phyloP scores from a whole-genome alignment of 2,888 invertebrate genomes.

The Meghimatium bilineatum region DNA sequence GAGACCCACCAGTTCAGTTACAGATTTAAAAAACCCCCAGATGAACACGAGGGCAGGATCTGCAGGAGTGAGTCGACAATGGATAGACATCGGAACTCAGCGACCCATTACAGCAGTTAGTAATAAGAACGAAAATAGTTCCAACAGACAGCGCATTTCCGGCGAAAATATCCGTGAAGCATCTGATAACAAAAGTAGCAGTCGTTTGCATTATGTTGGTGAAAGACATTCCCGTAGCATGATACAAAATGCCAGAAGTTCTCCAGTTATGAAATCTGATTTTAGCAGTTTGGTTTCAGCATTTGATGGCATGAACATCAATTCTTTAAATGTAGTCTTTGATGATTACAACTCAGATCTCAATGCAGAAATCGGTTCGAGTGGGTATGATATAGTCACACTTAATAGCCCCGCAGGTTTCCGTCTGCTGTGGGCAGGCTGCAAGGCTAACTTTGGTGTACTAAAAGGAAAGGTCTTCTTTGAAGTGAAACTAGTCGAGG shows the following conservation, averaged over 20 bases:
- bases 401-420: constrained; percentile 88
- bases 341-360: constrained; percentile 30
- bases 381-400: constrained; percentile 85
- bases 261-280: not conserved
- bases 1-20: too few species aligned
- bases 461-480: constrained; percentile 84
- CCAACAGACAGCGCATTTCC: too few species aligned
- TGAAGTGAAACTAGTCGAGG: constrained; percentile 74
- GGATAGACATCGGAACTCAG: too few species aligned
- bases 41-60: too few species aligned
- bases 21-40: too few species aligned
- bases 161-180: too few species aligned
- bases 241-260: not conserved
- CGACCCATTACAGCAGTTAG: too few species aligned
- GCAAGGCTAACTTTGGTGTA: constrained; percentile 90
- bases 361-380: not conserved
- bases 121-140: too few species aligned
- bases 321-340: not conserved
- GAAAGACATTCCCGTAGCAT: not conserved
- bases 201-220: not conserved
- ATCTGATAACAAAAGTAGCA: not conserved
- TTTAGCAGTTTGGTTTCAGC: not conserved
- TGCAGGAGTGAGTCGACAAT: too few species aligned
- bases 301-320: not conserved
- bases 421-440: constrained; percentile 95